Conservation (phyloP, 2,888 invertebrate genomes). For the Megamerina dolium region DNA sequence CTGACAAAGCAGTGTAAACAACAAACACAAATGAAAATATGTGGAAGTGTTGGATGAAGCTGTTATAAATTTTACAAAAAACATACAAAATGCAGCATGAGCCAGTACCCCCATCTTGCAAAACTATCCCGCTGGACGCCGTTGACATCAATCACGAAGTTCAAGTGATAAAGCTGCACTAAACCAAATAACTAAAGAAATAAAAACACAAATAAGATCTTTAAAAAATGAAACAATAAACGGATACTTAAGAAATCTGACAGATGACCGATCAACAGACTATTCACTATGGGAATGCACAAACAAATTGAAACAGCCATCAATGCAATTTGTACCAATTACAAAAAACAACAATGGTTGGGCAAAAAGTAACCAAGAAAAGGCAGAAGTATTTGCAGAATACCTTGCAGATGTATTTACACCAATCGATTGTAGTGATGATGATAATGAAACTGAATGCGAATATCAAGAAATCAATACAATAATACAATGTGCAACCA, state of each 20-base stretch:
- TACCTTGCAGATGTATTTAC: neutral
- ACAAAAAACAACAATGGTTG: no score
- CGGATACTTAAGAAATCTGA: no score
- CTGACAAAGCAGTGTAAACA: no score
- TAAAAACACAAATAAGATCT: neutral
- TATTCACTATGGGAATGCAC: neutral
- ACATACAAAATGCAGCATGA: neutral
- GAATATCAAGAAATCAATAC: neutral
- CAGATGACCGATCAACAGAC: neutral
- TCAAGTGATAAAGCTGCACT: neutral
- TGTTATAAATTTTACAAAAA: neutral
- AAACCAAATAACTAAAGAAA: no score
- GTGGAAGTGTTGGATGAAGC: neutral
- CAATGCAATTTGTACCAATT: no score
- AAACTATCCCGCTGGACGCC: neutral
- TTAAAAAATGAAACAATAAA: neutral
- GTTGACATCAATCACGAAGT: neutral
- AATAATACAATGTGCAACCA: neutral
- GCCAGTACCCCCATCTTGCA: neutral
- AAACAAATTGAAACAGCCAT: neutral
- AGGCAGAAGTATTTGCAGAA: neutral
- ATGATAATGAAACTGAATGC: no score
- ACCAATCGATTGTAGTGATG: neutral
- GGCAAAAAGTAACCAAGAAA: no score
- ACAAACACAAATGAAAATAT: no score